phyloP scores from a whole-genome alignment of 2,888 invertebrate species.

The Erebia epiphron region DNA sequence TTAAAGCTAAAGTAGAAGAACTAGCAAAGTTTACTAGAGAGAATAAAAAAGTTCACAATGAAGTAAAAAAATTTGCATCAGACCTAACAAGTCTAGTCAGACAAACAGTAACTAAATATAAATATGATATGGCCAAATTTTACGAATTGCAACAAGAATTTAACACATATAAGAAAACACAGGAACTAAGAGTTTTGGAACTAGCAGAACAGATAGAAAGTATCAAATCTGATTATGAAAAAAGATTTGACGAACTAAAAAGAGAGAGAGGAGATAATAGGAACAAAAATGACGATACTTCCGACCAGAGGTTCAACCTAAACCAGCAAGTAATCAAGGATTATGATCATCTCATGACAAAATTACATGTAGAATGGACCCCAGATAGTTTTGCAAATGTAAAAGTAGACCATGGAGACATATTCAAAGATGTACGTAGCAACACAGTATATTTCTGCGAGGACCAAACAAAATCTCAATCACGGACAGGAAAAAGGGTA shows the following conservation, averaged over 20 bases:
- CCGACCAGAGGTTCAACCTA: not conserved
- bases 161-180: not conserved
- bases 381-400: not conserved
- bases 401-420: not conserved
- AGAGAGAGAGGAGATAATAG: not conserved
- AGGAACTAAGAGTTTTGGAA: not conserved
- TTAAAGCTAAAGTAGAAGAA: not conserved
- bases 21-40: not conserved
- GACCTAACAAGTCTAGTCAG: not conserved
- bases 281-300: not conserved
- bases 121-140: not conserved
- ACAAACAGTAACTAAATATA: not conserved
- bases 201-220: not conserved
- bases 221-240: not conserved
- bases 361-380: not conserved
- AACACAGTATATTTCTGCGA: not conserved
- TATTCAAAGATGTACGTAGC: not conserved
- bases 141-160: not conserved
- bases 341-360: not conserved
- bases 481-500: not conserved
- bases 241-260: not conserved
- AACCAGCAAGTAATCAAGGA: not conserved
- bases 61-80: not conserved
- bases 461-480: not conserved
- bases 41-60: not conserved